These are phyloP conservation scores for Diloba caeruleocephala DNA, from an alignment of 2,888 invertebrate genomes.

Conservation along the genomic window DNA sequence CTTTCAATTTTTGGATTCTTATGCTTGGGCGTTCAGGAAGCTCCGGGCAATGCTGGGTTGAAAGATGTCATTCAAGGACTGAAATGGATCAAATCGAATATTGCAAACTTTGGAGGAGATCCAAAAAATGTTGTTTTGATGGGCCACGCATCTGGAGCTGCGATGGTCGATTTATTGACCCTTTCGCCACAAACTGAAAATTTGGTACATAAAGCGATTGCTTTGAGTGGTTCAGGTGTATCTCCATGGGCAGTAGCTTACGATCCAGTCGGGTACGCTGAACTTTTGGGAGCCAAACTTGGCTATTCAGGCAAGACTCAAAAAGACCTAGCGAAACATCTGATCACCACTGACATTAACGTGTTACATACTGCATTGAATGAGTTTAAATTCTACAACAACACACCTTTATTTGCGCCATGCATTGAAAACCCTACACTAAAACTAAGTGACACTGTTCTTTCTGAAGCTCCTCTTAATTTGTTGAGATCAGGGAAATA, in stretches of 20 bases:
- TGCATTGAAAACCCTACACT: conserved; percentile 73
- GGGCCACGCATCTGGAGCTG: conserved; percentile 94
- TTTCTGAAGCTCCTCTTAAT: conserved; percentile 73
- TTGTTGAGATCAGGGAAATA: conserved; percentile 72
- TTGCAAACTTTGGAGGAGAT: conserved; percentile 83
- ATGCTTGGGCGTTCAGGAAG: conserved; percentile 87
- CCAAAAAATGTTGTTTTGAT: conserved; percentile 92
- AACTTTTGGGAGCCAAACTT: conserved; percentile 66
- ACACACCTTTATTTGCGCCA: conserved; percentile 79
- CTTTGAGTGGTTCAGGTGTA: conserved; percentile 77
- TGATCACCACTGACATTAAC: conserved; percentile 62
- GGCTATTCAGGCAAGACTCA: conserved; percentile 64
- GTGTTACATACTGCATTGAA: conserved; percentile 62
- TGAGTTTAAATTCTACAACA: conserved; percentile 71
- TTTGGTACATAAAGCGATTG: conserved; percentile 77
- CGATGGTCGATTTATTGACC: conserved; percentile 82
- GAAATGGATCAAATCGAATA: conserved; percentile 92
- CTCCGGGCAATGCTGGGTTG: conserved; percentile 95
- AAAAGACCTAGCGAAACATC: conserved; percentile 64
- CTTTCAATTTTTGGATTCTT: conserved; percentile 93
- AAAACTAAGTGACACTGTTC: conserved; percentile 64
- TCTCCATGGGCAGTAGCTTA: conserved; percentile 83
- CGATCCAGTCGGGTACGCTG: conserved; percentile 74
- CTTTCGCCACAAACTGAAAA: conserved; percentile 68
- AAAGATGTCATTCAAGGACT: conserved; percentile 95